These are phyloP conservation scores for Drosophila mimica DNA, from an alignment of 2,888 invertebrate species.

Conservation along the genomic window DNA sequence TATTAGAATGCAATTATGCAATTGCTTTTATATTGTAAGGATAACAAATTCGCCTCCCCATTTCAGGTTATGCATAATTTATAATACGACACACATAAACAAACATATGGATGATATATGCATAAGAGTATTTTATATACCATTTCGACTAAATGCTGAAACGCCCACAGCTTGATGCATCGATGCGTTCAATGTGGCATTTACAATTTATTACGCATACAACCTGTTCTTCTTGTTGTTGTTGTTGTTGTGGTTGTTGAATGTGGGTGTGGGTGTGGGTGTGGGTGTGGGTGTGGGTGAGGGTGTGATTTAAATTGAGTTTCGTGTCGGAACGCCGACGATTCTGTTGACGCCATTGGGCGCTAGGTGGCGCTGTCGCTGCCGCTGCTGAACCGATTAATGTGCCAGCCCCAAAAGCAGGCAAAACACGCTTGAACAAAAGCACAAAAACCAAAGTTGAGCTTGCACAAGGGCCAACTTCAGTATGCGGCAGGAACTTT, in stretches of 20 bases:
- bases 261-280: background rate
- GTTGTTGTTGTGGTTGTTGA: too few species aligned
- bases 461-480: conserved; percentile 37
- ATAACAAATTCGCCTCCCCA: conserved; percentile 22
- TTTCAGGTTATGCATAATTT: conserved; percentile 59
- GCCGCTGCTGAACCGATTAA: conserved; percentile 34
- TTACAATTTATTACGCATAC: conserved; percentile 50
- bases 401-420: conserved; percentile 41
- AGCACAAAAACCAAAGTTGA: conserved; percentile 25
- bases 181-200: conserved; percentile 40
- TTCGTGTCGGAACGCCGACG: conserved; percentile 28
- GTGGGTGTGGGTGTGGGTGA: background rate
- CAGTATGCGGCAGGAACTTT: conserved; percentile 24
- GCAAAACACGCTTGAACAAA: conserved; percentile 38
- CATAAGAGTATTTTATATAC: conserved; percentile 4
- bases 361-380: conserved; percentile 50
- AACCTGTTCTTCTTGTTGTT: conserved; percentile 28
- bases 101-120: conserved; percentile 8
- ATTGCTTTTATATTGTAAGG: conserved; percentile 58
- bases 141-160: conserved; percentile 29
- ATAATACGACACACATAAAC: conserved; percentile 35
- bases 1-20: conserved; percentile 72
- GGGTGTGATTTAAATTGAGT: conserved; percentile 39
- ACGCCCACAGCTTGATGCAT: conserved; percentile 37
- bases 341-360: conserved; percentile 26